Evolutionary conservation across 2,888 invertebrate species (phyloP).

Genomic region (Leucoma salicis): DNA sequence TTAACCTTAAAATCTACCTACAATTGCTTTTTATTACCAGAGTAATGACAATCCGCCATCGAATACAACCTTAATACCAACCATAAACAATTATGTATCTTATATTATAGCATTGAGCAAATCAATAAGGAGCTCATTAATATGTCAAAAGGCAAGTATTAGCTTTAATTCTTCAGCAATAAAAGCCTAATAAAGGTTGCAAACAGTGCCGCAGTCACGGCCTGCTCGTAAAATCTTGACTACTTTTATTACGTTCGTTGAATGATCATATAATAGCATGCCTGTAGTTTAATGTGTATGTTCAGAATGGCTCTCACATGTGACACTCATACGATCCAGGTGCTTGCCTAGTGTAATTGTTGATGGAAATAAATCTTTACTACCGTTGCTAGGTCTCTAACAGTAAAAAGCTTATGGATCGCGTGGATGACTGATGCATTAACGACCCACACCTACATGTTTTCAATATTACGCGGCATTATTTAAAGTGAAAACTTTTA

Average conservation of each 20-base stretch:
- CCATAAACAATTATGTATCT: constrained; percentile 9
- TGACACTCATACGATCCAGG: too few relatives aligned
- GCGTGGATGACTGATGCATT: too few relatives aligned
- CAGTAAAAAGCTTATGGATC: too few relatives aligned
- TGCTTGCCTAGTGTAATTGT: constrained; percentile 31
- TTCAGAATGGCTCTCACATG: constrained; percentile 35
- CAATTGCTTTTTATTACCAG: too few relatives aligned
- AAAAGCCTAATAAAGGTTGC: constrained; percentile 57
- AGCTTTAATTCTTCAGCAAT: constrained; percentile 40
- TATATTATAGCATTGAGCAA: constrained; percentile 12
- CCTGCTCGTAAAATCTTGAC: constrained; percentile 63
- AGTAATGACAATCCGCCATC: too few relatives aligned
- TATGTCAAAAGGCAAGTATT: constrained; percentile 15
- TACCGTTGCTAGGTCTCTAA: constrained; percentile 6
- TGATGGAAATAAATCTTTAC: constrained; percentile 27
- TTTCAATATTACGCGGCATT: too few relatives aligned
- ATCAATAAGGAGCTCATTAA: constrained; percentile 13
- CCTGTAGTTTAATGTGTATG: constrained; percentile 51
- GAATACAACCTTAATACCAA: constrained; percentile 1
- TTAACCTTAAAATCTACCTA: too few relatives aligned
- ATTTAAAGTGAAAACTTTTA: too few relatives aligned
- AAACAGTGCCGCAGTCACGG: constrained; percentile 45
- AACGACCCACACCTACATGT: too few relatives aligned
- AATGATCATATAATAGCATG: constrained; percentile 60
- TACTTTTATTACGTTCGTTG: constrained; percentile 56